phyloP scores from a whole-genome alignment of 1,140 invertebrate genomes.

The Cyclargus thomasi region DNA sequence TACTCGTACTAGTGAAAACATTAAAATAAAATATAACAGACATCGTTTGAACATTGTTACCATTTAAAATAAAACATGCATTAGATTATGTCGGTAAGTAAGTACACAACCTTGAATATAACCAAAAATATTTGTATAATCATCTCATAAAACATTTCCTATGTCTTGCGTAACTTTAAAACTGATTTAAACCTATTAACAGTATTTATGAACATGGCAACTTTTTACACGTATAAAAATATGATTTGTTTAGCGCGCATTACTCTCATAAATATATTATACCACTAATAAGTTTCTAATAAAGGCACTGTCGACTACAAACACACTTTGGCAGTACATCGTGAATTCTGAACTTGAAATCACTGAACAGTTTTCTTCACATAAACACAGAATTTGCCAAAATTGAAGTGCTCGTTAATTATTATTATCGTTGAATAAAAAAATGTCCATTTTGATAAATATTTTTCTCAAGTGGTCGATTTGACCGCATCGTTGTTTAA shows the following conservation, averaged over 20 bases:
- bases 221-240: constrained; percentile 74
- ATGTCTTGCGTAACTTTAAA: constrained; percentile 22
- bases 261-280: constrained; percentile 70
- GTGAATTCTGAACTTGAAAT: constrained; percentile 48
- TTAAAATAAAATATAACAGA: constrained; percentile 21
- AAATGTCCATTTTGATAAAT: constrained; percentile 41
- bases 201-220: constrained; percentile 65
- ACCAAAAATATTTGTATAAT: constrained; percentile 19
- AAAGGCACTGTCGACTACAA: constrained; percentile 75
- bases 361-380: constrained; percentile 39
- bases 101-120: constrained; percentile 67
- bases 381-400: constrained; percentile 59
- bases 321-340: constrained; percentile 74
- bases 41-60: constrained; percentile 21
- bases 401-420: constrained; percentile 65
- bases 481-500: constrained; percentile 48
- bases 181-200: constrained; percentile 16
- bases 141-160: constrained; percentile 17
- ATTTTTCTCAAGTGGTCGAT: constrained; percentile 62
- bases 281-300: constrained; percentile 60
- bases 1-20: constrained; percentile 26
- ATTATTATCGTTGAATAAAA: constrained; percentile 61
- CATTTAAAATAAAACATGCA: constrained; percentile 21
- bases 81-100: constrained; percentile 39
- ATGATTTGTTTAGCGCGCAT: constrained; percentile 62